Base-by-base conservation (phyloP, 2,113 vertebrate species). In the Equus quagga region DNA sequence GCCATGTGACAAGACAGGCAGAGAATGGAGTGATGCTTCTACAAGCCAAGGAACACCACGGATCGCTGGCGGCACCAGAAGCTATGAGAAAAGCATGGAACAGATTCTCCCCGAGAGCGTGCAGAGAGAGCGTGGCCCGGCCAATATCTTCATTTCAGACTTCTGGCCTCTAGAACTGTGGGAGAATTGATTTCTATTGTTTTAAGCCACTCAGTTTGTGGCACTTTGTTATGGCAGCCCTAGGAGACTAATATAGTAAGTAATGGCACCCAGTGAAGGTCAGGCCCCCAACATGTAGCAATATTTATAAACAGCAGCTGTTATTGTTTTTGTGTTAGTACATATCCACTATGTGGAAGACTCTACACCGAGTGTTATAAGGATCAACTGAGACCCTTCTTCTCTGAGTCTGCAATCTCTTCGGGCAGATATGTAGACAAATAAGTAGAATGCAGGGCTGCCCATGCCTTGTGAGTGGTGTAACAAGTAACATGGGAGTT, bases 401-500 rank as follows among this genome's bases (percentile, higher is more conserved):
- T 7, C 44, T 58, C 46, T 18, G 19, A 60, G 81, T 41, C 64
- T n/a, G 8, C 21, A 21, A 28, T 75, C 23, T 36, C 51, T 79
- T 23, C 24, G n/a, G 54, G 44, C 5, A 69, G 70, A 24, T 54
- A 79, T 0, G 4, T 18, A 64, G n/a, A 85, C 21, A 54, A 62
- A 54, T 24, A 41, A 75, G 44, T 15, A 12, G 23, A 72, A 21
- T 17, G 23, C 28, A 54, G 15, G 11, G n/a, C 46, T 72, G 6
- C 56, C 56, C 23, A 4, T 8, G 44, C 44, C 36, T 6, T 3
- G 12, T 3, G 36, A 23, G 56, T 3, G 0, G 23, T 6, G 8
- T 11, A 79, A 31, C 23, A 33, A 70, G 24, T 18, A 56, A 49
- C 6, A 54, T 6, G 65, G 28, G 44, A 49, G 19, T 23, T 46